Conservation (phyloP, 2,113 vertebrate species). For the Syngnathus typhle region DNA sequence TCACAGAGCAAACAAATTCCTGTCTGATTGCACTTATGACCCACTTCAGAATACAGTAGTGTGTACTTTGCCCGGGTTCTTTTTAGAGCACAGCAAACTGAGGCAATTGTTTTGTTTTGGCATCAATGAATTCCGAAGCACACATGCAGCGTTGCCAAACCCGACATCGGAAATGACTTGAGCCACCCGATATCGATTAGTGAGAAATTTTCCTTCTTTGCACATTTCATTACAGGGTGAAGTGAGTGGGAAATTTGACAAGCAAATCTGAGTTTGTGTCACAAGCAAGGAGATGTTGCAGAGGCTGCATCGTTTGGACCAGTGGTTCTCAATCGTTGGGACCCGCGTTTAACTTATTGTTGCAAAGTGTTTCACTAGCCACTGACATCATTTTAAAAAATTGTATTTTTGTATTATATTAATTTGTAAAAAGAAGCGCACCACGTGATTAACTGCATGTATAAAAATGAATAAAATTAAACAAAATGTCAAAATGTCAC, state of each 20-base stretch:
- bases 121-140: conserved; percentile 4
- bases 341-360: not conserved
- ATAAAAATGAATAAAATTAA: not conserved
- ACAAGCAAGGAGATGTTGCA: not conserved
- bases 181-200: not conserved
- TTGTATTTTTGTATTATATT: not conserved
- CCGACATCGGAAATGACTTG: not conserved
- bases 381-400: not conserved
- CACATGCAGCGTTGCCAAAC: conserved; percentile 5
- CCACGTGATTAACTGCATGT: not conserved
- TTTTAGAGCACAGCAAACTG: conserved; percentile 7
- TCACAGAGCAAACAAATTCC: conserved; percentile 62
- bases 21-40: conserved; percentile 49
- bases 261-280: not conserved
- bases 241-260: not conserved
- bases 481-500: not conserved
- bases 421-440: not conserved
- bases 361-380: not conserved
- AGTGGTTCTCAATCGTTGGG: not conserved
- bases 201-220: not conserved
- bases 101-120: conserved; percentile 5
- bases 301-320: not conserved
- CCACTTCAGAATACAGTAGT: conserved; percentile 5
- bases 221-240: not conserved
- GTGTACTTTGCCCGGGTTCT: conserved; percentile 1